Evolutionary conservation across 2,888 invertebrate species (phyloP).

Genomic region (Coecobrya sp.): DNA sequence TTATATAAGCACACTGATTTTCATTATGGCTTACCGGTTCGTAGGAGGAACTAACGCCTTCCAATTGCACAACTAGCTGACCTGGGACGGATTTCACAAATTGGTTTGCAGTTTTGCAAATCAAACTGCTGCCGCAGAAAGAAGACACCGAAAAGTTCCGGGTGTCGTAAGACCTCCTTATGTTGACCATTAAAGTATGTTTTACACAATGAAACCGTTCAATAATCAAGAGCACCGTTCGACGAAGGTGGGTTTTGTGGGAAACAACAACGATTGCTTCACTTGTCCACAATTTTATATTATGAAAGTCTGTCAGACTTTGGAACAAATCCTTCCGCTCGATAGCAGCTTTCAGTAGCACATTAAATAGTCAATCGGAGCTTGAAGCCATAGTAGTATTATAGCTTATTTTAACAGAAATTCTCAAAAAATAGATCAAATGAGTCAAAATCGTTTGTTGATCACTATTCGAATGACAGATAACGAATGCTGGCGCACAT

Average conservation of each 20-base stretch:
- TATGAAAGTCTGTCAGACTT: neutral
- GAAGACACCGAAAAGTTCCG: slow-evolving; percentile 83
- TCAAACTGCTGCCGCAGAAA: slow-evolving; percentile 71
- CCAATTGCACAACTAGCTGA: slow-evolving; percentile 74
- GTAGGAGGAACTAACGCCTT: slow-evolving; percentile 80
- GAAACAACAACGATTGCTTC: neutral
- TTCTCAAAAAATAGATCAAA: neutral
- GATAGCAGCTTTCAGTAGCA: neutral
- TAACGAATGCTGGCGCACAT: neutral
- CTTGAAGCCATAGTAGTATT: neutral
- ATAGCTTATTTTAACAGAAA: neutral
- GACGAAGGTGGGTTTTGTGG: slow-evolving; percentile 8
- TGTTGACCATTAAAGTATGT: slow-evolving; percentile 85
- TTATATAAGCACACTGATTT: neutral
- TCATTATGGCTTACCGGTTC: slow-evolving; percentile 81
- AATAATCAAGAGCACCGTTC: slow-evolving; percentile 23
- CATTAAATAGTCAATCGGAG: slow-evolving; percentile 18
- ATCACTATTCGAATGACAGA: neutral
- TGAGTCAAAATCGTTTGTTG: neutral
- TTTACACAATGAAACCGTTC: slow-evolving; percentile 24
- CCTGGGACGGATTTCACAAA: slow-evolving; percentile 82
- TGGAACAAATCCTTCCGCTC: neutral
- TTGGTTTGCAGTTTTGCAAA: slow-evolving; percentile 74
- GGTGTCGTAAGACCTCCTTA: slow-evolving; percentile 81
- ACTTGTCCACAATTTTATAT: slow-evolving; percentile 12